These are phyloP conservation scores for Heterochromis multidens DNA, from an alignment of 2,113 vertebrate genomes.

Conservation along the genomic window DNA sequence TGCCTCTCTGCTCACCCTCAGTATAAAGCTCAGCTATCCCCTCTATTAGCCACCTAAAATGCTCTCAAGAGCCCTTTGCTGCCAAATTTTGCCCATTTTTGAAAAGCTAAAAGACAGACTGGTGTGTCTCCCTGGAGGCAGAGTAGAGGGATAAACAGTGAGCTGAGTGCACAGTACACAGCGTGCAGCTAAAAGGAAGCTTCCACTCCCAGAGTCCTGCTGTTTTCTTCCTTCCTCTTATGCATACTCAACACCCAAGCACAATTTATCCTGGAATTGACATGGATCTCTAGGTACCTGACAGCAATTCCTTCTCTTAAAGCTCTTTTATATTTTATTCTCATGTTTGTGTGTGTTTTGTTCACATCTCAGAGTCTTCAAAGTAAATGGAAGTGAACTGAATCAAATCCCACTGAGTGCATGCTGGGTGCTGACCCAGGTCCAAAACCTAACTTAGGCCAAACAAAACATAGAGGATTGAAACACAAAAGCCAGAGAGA, in stretches of 20 bases:
- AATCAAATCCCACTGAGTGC: background rate
- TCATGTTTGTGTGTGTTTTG: constrained; percentile 1
- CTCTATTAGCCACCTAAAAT: background rate
- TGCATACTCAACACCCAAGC: constrained; percentile 6
- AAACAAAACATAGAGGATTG: background rate
- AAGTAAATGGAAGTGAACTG: constrained; percentile 17
- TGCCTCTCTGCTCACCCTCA: constrained; percentile 1
- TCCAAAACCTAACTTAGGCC: constrained; percentile 10
- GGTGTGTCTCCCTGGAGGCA: constrained; percentile 21
- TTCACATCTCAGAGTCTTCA: background rate
- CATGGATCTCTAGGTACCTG: constrained; percentile 15
- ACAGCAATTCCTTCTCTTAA: constrained; percentile 22
- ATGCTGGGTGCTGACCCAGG: constrained; percentile 1
- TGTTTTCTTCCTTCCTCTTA: constrained; percentile 39
- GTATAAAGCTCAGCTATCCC: constrained; percentile 1
- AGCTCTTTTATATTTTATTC: constrained; percentile 18
- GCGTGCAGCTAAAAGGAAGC: constrained; percentile 38
- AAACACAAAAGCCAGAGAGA: constrained; percentile 32
- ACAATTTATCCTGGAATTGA: constrained; percentile 13
- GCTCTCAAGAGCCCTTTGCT: background rate
- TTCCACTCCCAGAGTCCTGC: constrained; percentile 29
- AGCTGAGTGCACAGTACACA: background rate
- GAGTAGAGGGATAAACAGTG: constrained; percentile 4
- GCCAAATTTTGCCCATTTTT: constrained; percentile 3
- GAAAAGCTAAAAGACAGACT: constrained; percentile 5